A percentile compares a stretch with the other conserved stretches of the same genome.
These are phyloP conservation scores for Sardina pilchardus DNA, from an alignment of 2,113 vertebrate species.

Conservation along the genomic window DNA sequence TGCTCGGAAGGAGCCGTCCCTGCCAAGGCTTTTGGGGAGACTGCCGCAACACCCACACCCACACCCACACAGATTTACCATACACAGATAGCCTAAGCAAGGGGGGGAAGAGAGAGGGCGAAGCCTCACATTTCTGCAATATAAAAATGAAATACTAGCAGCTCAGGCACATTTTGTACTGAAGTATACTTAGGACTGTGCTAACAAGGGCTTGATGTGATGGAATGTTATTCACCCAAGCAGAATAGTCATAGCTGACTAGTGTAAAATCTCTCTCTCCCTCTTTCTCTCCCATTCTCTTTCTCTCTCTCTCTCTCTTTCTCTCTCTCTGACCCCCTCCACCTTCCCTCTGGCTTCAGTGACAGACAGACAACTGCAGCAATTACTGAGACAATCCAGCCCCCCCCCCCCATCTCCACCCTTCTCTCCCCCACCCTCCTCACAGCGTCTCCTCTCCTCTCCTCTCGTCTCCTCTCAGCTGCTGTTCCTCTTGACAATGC, in stretches of 20 bases:
- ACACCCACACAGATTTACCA: neutral
- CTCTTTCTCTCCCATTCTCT: neutral
- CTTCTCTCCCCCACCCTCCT: neutral
- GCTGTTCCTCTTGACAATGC: neutral
- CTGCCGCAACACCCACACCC: neutral
- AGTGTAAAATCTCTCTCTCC: conserved; percentile 18
- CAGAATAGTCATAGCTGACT: neutral
- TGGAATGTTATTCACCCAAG: neutral
- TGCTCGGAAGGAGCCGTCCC: neutral
- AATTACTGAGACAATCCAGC: neutral
- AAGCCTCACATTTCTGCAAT: neutral
- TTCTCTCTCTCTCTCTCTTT: neutral
- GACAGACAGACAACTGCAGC: neutral
- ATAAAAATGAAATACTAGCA: neutral
- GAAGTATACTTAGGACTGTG: neutral
- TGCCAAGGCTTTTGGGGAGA: neutral
- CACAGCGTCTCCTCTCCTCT: neutral
- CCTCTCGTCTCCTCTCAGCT: neutral
- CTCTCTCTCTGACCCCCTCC: conserved; percentile 2
- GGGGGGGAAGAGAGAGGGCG: neutral
- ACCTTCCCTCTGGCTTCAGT: neutral
- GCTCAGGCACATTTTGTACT: neutral
- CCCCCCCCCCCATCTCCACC: neutral
- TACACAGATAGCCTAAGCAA: neutral
- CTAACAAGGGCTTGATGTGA: neutral